Evolutionary conservation across 2,888 invertebrate species (phyloP).

Genomic region (Atrina japonica): DNA sequence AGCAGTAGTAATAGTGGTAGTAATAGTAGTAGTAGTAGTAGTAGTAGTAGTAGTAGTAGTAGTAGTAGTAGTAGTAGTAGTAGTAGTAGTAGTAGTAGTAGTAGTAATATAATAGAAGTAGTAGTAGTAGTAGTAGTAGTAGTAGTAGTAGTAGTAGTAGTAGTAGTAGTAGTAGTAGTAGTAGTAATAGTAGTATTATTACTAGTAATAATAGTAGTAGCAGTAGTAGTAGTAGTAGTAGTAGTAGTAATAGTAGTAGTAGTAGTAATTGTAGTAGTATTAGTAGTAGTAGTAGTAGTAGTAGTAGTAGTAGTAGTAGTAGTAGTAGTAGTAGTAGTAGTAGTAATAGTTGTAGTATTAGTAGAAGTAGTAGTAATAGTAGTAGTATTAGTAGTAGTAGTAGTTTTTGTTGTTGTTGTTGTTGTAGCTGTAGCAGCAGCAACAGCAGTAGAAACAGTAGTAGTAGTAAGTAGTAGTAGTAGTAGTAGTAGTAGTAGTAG

Average conservation of each 20-base stretch:
- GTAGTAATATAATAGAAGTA: slow-evolving; percentile 2
- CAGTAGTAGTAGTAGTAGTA: slow-evolving; percentile 6
- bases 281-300: slow-evolving; percentile 3
- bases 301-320: neutral
- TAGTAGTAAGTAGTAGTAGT: neutral
- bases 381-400: neutral
- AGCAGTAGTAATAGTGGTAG: too few species aligned
- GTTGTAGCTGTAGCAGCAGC: too few species aligned
- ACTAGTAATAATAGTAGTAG: slow-evolving; percentile 1
- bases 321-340: neutral
- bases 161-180: slow-evolving; percentile 2
- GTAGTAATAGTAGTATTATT: neutral
- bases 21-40: too few species aligned
- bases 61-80: slow-evolving; percentile 3
- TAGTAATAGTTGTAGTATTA: neutral
- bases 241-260: slow-evolving; percentile 12
- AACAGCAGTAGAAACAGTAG: too few species aligned
- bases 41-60: neutral
- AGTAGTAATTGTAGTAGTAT: slow-evolving; percentile 7
- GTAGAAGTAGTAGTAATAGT: neutral
- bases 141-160: slow-evolving; percentile 11
- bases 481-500: slow-evolving; percentile 8
- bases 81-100: slow-evolving; percentile 8
- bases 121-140: slow-evolving; percentile 6
- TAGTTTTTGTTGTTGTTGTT: too few species aligned